Conservation (phyloP, 2,113 vertebrate genomes). For the Pseudopipra pipra region DNA sequence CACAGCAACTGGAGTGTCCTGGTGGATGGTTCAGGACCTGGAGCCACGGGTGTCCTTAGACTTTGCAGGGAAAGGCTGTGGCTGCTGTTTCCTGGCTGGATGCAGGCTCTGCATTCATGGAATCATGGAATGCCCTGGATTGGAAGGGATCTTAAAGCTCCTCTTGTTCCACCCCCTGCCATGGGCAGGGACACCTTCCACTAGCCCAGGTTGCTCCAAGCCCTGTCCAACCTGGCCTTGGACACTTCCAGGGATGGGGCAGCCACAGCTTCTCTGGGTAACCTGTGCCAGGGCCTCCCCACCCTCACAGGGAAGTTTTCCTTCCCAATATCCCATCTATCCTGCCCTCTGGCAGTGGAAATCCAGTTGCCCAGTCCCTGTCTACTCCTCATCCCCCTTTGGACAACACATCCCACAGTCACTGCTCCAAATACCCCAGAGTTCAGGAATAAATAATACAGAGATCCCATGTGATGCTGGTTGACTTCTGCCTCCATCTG, state of each 20-base stretch:
- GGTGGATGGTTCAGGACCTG: accelerated
- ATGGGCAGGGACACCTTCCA: neutral
- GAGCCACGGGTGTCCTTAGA: accelerated
- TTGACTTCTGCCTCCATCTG: neutral
- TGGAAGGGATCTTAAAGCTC: neutral
- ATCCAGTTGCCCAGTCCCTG: neutral
- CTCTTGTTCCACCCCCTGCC: accelerated
- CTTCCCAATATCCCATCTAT: neutral
- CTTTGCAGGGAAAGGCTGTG: neutral
- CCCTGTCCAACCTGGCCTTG: accelerated
- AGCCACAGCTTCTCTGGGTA: neutral
- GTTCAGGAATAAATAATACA: neutral
- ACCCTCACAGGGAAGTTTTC: neutral
- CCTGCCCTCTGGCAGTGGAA: neutral
- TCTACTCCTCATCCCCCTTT: accelerated
- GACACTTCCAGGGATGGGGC: neutral
- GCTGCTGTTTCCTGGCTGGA: neutral
- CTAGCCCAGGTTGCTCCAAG: accelerated
- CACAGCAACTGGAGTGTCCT: accelerated
- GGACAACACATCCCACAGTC: neutral
- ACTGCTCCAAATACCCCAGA: neutral
- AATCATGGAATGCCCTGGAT: neutral
- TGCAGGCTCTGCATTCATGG: neutral
- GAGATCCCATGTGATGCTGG: no score
- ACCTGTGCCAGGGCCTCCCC: neutral